Evolutionary conservation across 2,797 vertebrate genomes (phyloP).

Genomic region (Mionectes olivaceus): DNA sequence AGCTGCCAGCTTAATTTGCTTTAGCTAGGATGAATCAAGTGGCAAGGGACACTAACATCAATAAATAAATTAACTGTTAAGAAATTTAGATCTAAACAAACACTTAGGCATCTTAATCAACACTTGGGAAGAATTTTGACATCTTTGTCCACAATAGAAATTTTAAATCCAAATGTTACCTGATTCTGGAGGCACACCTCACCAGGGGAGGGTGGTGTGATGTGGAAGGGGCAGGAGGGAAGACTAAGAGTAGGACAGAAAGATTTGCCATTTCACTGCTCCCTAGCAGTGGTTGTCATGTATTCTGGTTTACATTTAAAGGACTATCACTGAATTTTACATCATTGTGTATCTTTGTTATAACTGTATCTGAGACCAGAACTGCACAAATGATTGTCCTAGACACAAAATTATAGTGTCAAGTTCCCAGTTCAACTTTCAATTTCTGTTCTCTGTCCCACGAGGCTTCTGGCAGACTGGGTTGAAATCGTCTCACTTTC

Average conservation of each 20-base stretch:
- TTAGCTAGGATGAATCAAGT: not conserved
- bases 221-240: not conserved
- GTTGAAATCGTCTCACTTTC: not conserved
- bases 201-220: rapidly evolving
- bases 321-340: not conserved
- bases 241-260: not conserved
- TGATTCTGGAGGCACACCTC: not conserved
- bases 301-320: not conserved
- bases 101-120: not conserved
- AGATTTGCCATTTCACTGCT: not conserved
- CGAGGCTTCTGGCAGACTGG: not conserved
- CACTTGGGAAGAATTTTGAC: not conserved
- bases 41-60: not conserved
- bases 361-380: not conserved
- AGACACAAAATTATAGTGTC: rapidly evolving
- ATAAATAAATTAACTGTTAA: constrained; percentile 6
- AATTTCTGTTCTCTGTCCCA: not conserved
- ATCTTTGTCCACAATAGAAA: not conserved
- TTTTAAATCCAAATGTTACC: not conserved
- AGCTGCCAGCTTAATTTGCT: not conserved
- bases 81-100: not conserved
- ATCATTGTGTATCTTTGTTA: not conserved
- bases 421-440: not conserved
- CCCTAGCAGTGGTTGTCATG: not conserved
- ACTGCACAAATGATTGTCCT: not conserved